Evolutionary conservation across 2,888 invertebrate genomes (phyloP).

Genomic region (Protonemura montana): DNA sequence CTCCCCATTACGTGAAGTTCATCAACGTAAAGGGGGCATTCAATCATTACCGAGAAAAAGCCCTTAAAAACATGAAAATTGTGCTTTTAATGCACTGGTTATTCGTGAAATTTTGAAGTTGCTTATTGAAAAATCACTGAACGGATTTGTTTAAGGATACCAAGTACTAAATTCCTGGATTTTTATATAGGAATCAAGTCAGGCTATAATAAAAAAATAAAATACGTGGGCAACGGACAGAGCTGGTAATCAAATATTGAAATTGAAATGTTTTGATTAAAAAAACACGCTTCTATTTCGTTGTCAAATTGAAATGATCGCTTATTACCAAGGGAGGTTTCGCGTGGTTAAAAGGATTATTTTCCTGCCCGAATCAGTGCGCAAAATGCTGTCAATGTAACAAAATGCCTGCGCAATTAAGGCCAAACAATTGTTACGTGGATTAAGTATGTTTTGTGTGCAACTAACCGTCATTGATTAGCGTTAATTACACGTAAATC

Average conservation of each 20-base stretch:
- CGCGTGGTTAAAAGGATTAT: neutral
- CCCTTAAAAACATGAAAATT: neutral
- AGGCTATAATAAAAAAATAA: too few species aligned
- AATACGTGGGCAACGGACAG: too few species aligned
- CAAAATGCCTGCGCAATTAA: neutral
- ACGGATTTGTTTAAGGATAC: neutral
- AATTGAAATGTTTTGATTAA: neutral
- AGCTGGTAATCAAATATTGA: too few species aligned
- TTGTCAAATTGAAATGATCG: neutral
- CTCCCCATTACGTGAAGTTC: neutral
- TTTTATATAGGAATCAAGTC: too few species aligned
- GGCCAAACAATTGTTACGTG: slow-evolving; percentile 12
- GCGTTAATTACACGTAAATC: neutral
- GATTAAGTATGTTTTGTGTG: slow-evolving; percentile 12
- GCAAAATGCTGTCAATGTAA: neutral
- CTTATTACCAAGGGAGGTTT: neutral
- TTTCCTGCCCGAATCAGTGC: neutral
- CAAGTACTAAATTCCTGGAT: neutral
- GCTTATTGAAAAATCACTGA: neutral
- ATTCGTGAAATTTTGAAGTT: neutral
- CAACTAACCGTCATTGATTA: slow-evolving; percentile 7
- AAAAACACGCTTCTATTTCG: neutral
- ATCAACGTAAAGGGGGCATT: neutral
- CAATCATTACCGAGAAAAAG: neutral
- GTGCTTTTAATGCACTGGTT: neutral